Evolutionary conservation across 92 coral and sea anemone species (phyloP).

Genomic region (Scolanthus callimorphus): DNA sequence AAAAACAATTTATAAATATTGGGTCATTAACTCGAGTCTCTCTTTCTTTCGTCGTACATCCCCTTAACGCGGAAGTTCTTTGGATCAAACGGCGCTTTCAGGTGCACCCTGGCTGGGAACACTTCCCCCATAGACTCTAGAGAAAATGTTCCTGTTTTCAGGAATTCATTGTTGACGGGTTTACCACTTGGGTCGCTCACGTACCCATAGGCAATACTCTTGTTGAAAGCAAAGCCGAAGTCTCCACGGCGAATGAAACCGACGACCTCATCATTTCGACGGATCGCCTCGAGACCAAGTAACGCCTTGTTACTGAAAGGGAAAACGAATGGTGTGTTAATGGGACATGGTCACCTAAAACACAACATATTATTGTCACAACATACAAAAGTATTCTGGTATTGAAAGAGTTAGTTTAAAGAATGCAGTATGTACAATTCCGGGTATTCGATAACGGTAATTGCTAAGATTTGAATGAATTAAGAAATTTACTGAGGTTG

Average conservation of each 20-base stretch:
- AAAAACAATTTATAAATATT: too few relatives aligned
- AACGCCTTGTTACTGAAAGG: slow-evolving; percentile 86
- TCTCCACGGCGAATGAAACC: slow-evolving; percentile 97
- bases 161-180: slow-evolving; percentile 60
- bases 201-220: slow-evolving; percentile 89
- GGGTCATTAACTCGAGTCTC: too few relatives aligned
- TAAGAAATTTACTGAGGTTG: too few relatives aligned
- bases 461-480: too few relatives aligned
- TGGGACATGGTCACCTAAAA: too few relatives aligned
- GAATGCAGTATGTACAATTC: too few relatives aligned
- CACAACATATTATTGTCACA: too few relatives aligned
- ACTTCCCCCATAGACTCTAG: slow-evolving; percentile 89
- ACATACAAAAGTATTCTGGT: too few relatives aligned
- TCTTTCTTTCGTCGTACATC: slow-evolving; percentile 39
- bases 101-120: slow-evolving; percentile 69
- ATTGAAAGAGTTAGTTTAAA: too few relatives aligned
- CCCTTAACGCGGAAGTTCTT: slow-evolving; percentile 91
- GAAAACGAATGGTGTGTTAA: too few relatives aligned
- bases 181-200: slow-evolving; percentile 71
- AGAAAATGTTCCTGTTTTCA: slow-evolving; percentile 70
- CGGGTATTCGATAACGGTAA: too few relatives aligned
- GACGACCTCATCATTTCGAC: slow-evolving; percentile 72
- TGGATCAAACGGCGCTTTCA: slow-evolving; percentile 90
- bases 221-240: slow-evolving; percentile 76
- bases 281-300: slow-evolving; percentile 90